phyloP scores from a whole-genome alignment of 2,113 vertebrate genomes.

The Brachypteracias leptosomus region DNA sequence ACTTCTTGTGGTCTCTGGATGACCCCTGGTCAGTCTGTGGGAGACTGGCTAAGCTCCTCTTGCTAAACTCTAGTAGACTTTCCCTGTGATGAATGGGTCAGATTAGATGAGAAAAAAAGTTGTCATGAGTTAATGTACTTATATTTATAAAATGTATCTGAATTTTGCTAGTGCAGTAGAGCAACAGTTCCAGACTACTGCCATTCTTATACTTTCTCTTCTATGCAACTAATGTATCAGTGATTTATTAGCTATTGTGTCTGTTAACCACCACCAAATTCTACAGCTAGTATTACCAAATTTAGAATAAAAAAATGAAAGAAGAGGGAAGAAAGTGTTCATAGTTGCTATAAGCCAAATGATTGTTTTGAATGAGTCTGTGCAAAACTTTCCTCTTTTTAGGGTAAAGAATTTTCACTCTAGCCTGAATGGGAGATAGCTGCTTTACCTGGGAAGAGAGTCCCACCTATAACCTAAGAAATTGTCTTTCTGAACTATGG shows the following conservation, averaged over 20 bases:
- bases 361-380: neutral
- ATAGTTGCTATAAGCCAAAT: neutral
- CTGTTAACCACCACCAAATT: neutral
- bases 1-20: neutral
- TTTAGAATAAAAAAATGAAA: neutral
- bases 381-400: neutral
- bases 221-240: neutral
- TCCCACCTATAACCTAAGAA: neutral
- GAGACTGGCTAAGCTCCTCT: neutral
- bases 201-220: neutral
- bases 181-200: neutral
- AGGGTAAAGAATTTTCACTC: neutral
- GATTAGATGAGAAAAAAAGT: neutral
- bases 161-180: neutral
- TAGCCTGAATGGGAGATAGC: neutral
- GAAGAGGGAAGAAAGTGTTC: neutral
- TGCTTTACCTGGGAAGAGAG: neutral
- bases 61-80: neutral
- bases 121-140: neutral
- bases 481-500: neutral
- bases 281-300: neutral
- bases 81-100: neutral
- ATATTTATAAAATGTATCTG: neutral
- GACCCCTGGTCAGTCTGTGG: neutral
- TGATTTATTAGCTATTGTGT: neutral